phyloP scores from a whole-genome alignment of 2,888 invertebrate genomes.

The Leptothorax acervorum region DNA sequence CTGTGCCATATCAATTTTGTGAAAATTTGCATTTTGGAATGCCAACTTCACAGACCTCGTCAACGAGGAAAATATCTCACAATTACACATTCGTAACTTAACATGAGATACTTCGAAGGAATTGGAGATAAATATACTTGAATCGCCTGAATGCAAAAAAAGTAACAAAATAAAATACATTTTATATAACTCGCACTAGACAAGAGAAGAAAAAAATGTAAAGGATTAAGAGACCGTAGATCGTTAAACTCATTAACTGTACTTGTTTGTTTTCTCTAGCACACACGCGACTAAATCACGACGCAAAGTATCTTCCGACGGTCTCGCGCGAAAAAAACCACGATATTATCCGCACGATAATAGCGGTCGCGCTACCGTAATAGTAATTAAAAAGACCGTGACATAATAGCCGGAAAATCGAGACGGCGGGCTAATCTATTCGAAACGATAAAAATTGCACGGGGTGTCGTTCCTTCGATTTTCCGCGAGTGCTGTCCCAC shows the following conservation, averaged over 20 bases:
- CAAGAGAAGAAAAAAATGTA: background rate
- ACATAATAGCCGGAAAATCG: slow-evolving; percentile 9
- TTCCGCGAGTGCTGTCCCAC: slow-evolving; percentile 28
- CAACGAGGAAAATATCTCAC: slow-evolving; percentile 6
- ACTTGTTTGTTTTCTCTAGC: background rate
- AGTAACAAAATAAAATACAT: background rate
- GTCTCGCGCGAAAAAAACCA: slow-evolving; percentile 43
- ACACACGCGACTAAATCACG: slow-evolving; percentile 30
- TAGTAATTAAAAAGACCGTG: slow-evolving; percentile 56
- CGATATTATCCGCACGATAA: slow-evolving; percentile 17
- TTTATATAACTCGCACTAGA: background rate
- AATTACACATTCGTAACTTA: slow-evolving; percentile 33
- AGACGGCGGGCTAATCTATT: slow-evolving; percentile 44
- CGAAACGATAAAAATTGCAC: slow-evolving; percentile 44
- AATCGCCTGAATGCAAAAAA: background rate
- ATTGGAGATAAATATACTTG: background rate
- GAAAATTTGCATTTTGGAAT: no score
- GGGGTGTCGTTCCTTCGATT: slow-evolving; percentile 41
- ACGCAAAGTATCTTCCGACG: background rate
- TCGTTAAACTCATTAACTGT: slow-evolving; percentile 7
- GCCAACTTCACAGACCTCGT: background rate
- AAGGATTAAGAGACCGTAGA: background rate
- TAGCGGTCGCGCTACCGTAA: background rate
- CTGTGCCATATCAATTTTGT: background rate
- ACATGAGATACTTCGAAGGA: background rate